Base-by-base conservation (phyloP, 2,888 invertebrate species). In the Torymus aiolomorphi region DNA sequence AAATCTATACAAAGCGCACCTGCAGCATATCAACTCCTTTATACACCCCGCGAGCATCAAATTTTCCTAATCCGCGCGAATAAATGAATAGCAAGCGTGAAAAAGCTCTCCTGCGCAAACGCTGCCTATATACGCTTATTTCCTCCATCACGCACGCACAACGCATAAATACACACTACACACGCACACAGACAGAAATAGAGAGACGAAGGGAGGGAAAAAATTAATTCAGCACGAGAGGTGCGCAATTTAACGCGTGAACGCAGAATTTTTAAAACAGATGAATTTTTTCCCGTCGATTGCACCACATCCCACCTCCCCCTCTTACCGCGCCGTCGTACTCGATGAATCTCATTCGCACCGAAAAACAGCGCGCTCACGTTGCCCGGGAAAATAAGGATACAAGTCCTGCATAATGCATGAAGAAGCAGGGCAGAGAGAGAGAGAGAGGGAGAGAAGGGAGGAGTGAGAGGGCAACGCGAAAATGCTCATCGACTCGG, bases 401-500 rank as follows among this genome's bases (percentile, higher is more conserved):
- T 75, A 69, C 70, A 75, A 65, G 69, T 52, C 5, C 51, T 79
- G 79, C 70, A 79, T 75, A 69, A 79, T 79, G 65, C 70, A 75
- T 79, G 79, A 75, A 74, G 69, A 69, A 31, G 70, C 59, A 2
- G 31, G 56, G 12, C 1, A 31, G 10, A 54, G 31, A 56, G 52
- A 51, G n/a, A 75, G 69, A 57, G 59, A 61, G 57, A 56, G 52
- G 20, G n/a, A 75, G 69, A 57, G 59, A 61, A 54, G 14, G 56
- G 49, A 71, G 57, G 69, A 16, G 75, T 57, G 82, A 65, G 56
- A 72, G 66, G 59, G 75, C 66, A 63, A 54, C 67, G 42, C 42
- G 82, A 80, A 78, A 82, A 71, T 80, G 77, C 70, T 62, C 73
- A 70, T 69, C 80, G 80, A 80, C 78, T 80, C 75, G 31, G 77